A percentile compares a stretch with the other conserved stretches of the same genome.
phyloP scores from a whole-genome alignment of 2,888 invertebrate species.

The Amphipyra berbera region DNA sequence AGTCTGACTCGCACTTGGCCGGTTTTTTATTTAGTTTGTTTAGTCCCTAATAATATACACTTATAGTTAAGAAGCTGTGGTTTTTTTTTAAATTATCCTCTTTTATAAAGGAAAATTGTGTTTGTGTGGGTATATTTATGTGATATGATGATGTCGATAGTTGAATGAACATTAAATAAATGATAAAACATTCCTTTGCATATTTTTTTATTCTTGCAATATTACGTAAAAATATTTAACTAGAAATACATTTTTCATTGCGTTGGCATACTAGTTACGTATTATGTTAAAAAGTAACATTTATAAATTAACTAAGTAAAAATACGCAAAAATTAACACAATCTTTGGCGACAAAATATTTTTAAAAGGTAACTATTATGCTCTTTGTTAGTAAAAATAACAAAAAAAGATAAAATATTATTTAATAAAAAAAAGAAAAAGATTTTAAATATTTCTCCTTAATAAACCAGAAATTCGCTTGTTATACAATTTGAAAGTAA shows the following conservation, averaged over 20 bases:
- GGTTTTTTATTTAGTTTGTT: no score
- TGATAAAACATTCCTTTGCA: slow-evolving; percentile 24
- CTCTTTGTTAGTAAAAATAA: background rate
- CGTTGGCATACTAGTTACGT: background rate
- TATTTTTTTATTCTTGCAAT: slow-evolving; percentile 50
- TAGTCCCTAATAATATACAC: no score
- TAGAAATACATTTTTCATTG: slow-evolving; percentile 28
- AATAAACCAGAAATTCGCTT: background rate
- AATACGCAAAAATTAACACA: slow-evolving; percentile 43
- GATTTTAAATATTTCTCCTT: no score
- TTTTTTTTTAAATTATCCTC: background rate
- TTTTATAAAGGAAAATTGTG: background rate
- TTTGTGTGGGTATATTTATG: background rate
- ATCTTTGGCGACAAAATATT: slow-evolving; percentile 45
- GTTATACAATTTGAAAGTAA: background rate
- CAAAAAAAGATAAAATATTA: background rate
- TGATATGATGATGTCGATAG: background rate
- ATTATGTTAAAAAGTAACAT: slow-evolving; percentile 9
- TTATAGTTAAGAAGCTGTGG: no score
- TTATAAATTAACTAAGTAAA: slow-evolving; percentile 19
- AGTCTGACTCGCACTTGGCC: no score
- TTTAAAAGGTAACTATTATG: slow-evolving; percentile 25
- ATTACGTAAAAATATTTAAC: slow-evolving; percentile 51
- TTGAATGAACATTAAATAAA: slow-evolving; percentile 1
- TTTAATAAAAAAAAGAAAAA: no score